Evolutionary conservation across 2,888 invertebrate species (phyloP), one percentile per base, ranked within the genome.

Genomic region (Oxyscelio sp.): DNA sequence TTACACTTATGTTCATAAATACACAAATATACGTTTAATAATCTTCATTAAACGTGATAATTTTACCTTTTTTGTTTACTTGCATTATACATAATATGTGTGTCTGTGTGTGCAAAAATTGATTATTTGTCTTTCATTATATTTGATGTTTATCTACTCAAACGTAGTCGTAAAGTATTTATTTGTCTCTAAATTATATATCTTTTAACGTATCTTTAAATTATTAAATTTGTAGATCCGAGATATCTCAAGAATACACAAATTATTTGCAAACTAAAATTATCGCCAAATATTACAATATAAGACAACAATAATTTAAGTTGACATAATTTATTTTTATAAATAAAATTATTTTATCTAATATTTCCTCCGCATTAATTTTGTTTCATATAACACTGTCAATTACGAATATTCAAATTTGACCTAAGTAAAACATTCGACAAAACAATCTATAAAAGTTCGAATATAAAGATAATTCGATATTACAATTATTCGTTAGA

Each of bases 361-460:
- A 8, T 34, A n/a, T n/a, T n/a, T n/a, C n/a, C n/a, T n/a, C n/a
- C n/a, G n/a, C n/a, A n/a, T n/a, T n/a, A n/a, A n/a, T 34, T 34
- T 8, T 63, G 58, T 75, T 58, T 13, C 4, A 27, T 50, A 61
- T 43, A 68, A 78, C 61, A 45, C 21, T 61, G 78, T 79, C 78
- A 79, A 79, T 79, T 79, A 79, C 13, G 19, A 43, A 15, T 9
- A 17, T 15, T 43, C 61, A 70, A 22, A 27, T 61, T 63, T 63
- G 56, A 70, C 48, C 8, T 11, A 61, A 50, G 58, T 63, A 27
- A 79, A 45, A 54, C 71, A 71, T 66, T 63, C 54, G 70, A 71
- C 70, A 54, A 79, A 79, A 79, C 70, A 71, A 79, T 79, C 71
- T 79, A 68, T 58, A 79, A 61, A 79, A 79, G 79, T 71, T 79